Evolutionary conservation across 2,797 vertebrate genomes (phyloP), one percentile per base, ranked within the genome.

Genomic region (Thalassophryne amazonica): DNA sequence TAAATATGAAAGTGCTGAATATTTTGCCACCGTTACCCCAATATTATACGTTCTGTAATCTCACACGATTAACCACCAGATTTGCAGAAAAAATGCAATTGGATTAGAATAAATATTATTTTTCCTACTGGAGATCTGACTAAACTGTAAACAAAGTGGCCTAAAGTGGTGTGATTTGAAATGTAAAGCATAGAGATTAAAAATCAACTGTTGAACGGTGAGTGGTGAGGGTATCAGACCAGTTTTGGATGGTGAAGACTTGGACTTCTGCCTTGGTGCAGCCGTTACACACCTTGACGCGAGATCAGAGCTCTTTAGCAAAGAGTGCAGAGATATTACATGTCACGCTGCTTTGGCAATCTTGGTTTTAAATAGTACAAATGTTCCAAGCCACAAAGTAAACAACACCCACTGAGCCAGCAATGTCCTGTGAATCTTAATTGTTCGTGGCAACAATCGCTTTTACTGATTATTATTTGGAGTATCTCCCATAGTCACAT

Each of bases 291-390:
- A 61, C 18, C 47, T 52, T 71, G 54, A 75, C 78, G 75, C 73
- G 45, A n/a, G 36, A 40, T 45, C 28, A 15, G 39, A 33, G 60
- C 33, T 52, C 63, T 76, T 29, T 39, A 60, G 65, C 41, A 51
- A 16, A 18, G 63, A 77, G 71, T 51, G 68, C 28, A 28, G 46
- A 56, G 55, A 78, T 82, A 88, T 88, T 79, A 79, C 59, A 74
- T 88, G 86, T 84, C 80, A 78, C 66, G n/a, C 71, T 77, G 84
- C 72, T 76, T 72, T 69, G 69, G 67, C 61, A 45, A 35, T 53
- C 42, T 9, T 15, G 0, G 8, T 35, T 77, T 76, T 81, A 85
- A 84, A 88, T 86, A 84, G 83, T 61, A 40, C 49, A 45, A 77
- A 78, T 69, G 53, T 64, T 76, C 69, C 14, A 25, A 78, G 78